Conservation (phyloP, 2,797 vertebrate genomes). For the Halcyon smyrnensis region DNA sequence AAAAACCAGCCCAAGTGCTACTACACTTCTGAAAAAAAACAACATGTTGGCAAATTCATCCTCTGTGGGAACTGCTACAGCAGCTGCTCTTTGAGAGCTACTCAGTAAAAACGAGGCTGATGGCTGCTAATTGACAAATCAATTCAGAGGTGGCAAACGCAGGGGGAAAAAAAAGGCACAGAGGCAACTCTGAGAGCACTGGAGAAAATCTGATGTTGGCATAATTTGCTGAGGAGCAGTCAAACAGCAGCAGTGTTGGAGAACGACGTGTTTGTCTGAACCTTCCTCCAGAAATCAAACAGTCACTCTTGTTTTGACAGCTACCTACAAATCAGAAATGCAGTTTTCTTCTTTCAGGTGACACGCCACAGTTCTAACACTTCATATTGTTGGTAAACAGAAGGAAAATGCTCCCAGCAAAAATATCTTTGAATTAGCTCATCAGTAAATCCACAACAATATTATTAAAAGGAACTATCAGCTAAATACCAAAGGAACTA, state of each 20-base stretch:
- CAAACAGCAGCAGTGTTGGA: background rate
- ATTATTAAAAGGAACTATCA: background rate
- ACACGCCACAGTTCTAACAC: background rate
- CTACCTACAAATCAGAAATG: background rate
- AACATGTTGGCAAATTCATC: background rate
- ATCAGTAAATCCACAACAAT: background rate
- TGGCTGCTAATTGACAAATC: slow-evolving; percentile 32
- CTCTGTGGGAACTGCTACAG: slow-evolving; percentile 35
- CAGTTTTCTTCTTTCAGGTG: background rate
- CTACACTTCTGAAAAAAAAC: background rate
- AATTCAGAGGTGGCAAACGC: slow-evolving; percentile 34
- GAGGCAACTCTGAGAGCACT: background rate
- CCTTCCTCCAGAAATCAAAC: background rate
- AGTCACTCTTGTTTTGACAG: background rate
- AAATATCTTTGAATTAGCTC: background rate
- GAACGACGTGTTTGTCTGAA: background rate
- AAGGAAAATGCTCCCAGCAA: background rate
- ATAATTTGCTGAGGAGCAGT: background rate
- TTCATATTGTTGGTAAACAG: background rate
- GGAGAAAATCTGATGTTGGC: background rate
- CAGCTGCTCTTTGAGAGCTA: slow-evolving; percentile 23
- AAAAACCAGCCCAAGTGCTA: slow-evolving; percentile 2
- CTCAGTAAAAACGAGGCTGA: slow-evolving; percentile 11
- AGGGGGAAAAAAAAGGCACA: background rate
- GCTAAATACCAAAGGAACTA: background rate